A percentile compares a stretch with the other conserved stretches of the same genome.
Conservation (phyloP, 2,113 vertebrate species). For the Noturus placidus region DNA sequence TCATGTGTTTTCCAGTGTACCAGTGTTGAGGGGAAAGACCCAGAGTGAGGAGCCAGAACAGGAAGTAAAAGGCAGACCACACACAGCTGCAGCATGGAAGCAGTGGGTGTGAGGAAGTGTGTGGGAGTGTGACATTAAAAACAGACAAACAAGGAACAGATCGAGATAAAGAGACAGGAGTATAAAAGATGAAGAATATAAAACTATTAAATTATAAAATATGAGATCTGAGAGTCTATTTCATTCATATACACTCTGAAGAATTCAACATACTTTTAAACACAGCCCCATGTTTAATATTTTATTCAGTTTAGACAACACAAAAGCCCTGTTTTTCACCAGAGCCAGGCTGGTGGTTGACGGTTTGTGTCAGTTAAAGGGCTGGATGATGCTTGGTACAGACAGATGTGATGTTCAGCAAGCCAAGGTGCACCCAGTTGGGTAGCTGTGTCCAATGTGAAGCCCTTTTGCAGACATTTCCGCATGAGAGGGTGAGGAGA, state of each 20-base stretch:
- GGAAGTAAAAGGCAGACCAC: constrained; percentile 58
- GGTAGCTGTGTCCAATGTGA: constrained; percentile 33
- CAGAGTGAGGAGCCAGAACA: constrained; percentile 54
- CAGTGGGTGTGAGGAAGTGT: constrained; percentile 61
- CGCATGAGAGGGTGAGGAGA: constrained; percentile 56
- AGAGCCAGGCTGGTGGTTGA: constrained; percentile 25
- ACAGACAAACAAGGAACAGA: constrained; percentile 42
- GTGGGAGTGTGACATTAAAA: constrained; percentile 60
- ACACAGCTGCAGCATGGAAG: constrained; percentile 59
- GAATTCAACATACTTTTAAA: background rate
- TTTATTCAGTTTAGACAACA: background rate
- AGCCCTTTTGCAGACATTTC: constrained; percentile 52
- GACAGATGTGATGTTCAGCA: constrained; percentile 29
- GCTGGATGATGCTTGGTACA: background rate
- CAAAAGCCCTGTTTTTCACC: background rate
- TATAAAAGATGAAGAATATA: constrained; percentile 10
- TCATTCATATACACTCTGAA: background rate
- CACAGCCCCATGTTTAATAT: background rate
- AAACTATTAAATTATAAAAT: background rate
- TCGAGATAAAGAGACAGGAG: background rate
- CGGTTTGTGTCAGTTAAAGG: constrained; percentile 41
- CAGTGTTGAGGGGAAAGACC: constrained; percentile 52
- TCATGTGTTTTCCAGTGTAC: constrained; percentile 49
- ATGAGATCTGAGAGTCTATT: background rate
- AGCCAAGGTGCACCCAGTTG: constrained; percentile 26